A percentile compares a stretch with the other conserved stretches of the same genome.
phyloP scores from a whole-genome alignment of 2,888 invertebrate species.

The Entomobrya multifasciata region DNA sequence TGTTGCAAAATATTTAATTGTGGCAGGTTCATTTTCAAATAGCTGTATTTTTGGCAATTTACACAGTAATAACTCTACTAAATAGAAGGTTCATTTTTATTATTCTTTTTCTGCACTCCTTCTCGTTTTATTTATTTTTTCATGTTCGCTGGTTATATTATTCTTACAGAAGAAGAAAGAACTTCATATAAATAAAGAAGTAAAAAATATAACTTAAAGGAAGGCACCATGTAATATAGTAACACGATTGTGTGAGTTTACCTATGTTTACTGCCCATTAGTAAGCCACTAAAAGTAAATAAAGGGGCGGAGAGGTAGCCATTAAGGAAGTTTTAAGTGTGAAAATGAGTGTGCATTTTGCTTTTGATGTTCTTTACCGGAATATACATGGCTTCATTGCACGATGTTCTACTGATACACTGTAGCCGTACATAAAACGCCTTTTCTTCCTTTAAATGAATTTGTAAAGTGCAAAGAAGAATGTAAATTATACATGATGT shows the following conservation, averaged over 20 bases:
- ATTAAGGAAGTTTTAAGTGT: constrained; percentile 76
- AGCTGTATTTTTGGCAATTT: constrained; percentile 1
- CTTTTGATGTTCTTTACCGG: constrained; percentile 35
- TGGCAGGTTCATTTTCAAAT: background rate
- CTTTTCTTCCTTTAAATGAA: too few relatives aligned
- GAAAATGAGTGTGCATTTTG: constrained; percentile 66
- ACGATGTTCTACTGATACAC: too few relatives aligned
- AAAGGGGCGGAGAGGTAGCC: constrained; percentile 75
- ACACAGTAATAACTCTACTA: constrained; percentile 2
- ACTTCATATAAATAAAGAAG: background rate
- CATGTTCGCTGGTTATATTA: constrained; percentile 10
- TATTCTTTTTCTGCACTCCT: constrained; percentile 13
- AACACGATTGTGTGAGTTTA: constrained; percentile 36
- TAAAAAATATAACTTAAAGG: background rate
- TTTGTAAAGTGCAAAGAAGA: too few relatives aligned
- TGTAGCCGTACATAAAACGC: too few relatives aligned
- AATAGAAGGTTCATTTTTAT: too few relatives aligned
- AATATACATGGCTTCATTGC: constrained; percentile 22
- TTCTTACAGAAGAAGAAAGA: background rate
- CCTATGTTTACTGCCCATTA: constrained; percentile 64
- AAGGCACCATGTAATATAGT: background rate
- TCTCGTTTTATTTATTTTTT: constrained; percentile 12
- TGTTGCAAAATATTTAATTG: constrained; percentile 15
- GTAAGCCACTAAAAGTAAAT: constrained; percentile 68
- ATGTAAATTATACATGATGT: too few relatives aligned